Evolutionary conservation across 2,797 vertebrate species (phyloP).

Genomic region (Morus bassanus): DNA sequence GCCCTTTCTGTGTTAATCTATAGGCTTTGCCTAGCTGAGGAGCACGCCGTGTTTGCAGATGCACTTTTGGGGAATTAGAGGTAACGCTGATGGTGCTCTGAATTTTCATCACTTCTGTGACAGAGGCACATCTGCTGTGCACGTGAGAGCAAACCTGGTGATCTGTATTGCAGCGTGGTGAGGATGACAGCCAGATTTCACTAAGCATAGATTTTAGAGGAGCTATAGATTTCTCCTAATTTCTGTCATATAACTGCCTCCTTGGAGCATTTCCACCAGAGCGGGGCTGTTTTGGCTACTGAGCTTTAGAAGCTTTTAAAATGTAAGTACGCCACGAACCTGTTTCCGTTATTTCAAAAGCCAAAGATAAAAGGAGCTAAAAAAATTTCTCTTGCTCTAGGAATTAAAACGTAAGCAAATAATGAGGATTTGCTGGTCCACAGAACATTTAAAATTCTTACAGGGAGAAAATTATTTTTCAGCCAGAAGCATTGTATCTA

Average conservation of each 20-base stretch:
- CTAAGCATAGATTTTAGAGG: background rate
- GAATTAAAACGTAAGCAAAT: background rate
- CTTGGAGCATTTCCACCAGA: background rate
- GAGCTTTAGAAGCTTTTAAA: background rate
- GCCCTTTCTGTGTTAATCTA: background rate
- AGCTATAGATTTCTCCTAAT: background rate
- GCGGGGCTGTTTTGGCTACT: background rate
- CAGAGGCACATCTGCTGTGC: background rate
- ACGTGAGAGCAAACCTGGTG: background rate
- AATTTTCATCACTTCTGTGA: background rate
- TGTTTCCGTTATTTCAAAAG: background rate
- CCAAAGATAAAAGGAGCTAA: background rate
- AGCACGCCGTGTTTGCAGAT: background rate
- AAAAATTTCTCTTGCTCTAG: background rate
- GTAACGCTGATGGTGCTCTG: background rate
- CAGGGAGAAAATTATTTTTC: background rate
- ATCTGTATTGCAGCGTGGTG: fast-evolving
- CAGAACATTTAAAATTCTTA: background rate
- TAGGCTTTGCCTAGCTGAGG: background rate
- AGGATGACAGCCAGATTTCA: background rate
- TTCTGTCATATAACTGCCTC: background rate
- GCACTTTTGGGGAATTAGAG: background rate
- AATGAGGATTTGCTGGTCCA: background rate
- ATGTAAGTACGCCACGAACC: background rate
- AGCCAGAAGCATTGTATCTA: background rate